phyloP scores from a whole-genome alignment of 1,140 invertebrate genomes.

The Heliconius hermathena region DNA sequence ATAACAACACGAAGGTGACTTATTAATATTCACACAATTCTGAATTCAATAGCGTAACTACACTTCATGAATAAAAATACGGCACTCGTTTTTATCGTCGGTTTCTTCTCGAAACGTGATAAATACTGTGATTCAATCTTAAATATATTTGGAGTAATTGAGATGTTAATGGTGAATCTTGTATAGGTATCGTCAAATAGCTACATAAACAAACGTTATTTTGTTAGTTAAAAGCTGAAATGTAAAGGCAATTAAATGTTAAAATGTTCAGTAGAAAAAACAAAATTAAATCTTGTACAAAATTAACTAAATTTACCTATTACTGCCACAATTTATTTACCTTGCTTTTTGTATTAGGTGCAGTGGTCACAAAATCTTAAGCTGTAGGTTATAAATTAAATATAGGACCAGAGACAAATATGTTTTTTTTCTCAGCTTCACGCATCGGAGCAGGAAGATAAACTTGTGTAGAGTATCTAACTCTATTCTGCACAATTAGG shows the following conservation, averaged over 20 bases:
- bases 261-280: neutral
- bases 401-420: neutral
- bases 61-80: slow-evolving; percentile 37
- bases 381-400: neutral
- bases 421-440: no score
- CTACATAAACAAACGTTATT: neutral
- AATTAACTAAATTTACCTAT: neutral
- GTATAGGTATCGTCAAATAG: neutral
- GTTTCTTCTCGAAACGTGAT: slow-evolving; percentile 19
- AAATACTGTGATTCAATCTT: slow-evolving; percentile 8
- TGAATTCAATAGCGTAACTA: slow-evolving; percentile 40
- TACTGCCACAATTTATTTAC: no score
- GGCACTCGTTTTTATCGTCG: slow-evolving; percentile 18
- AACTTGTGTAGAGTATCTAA: no score
- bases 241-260: neutral
- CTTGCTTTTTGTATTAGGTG: no score
- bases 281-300: neutral
- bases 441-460: no score
- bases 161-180: slow-evolving; percentile 18
- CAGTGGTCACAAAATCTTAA: neutral
- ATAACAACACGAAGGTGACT: slow-evolving; percentile 16
- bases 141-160: slow-evolving; percentile 19
- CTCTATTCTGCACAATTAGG: no score
- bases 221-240: slow-evolving; percentile 6
- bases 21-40: slow-evolving; percentile 38